These are phyloP conservation scores for Trissonchulus sp. DNA, from an alignment of 2,888 invertebrate genomes.

Conservation along the genomic window DNA sequence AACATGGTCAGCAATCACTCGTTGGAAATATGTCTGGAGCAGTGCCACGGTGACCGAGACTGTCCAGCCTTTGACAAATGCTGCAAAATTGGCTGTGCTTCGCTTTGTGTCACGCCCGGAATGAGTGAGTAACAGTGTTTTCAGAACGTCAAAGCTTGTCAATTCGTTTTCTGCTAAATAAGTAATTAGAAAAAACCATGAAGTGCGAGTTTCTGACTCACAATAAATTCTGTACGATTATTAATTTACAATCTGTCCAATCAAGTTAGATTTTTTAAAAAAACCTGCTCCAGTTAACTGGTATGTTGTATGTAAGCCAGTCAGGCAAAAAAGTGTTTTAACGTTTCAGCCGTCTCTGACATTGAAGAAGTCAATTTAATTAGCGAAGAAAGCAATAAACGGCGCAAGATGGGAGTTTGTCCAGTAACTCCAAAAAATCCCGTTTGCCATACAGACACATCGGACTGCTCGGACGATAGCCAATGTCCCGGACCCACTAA, in stretches of 20 bases:
- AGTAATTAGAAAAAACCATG: too few relatives aligned
- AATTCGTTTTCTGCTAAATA: too few relatives aligned
- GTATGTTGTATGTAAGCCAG: too few relatives aligned
- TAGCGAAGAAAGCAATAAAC: not conserved
- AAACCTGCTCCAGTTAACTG: too few relatives aligned
- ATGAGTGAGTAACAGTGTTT: not conserved
- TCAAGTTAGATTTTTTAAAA: too few relatives aligned
- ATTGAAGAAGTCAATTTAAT: not conserved
- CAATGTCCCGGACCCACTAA: conserved; percentile 39
- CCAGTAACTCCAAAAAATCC: not conserved
- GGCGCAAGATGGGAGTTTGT: not conserved
- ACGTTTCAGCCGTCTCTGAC: not conserved
- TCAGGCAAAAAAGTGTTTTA: too few relatives aligned
- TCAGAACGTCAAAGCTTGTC: too few relatives aligned
- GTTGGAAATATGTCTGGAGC: conserved; percentile 7
- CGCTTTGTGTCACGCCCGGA: conserved; percentile 8
- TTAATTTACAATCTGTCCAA: too few relatives aligned
- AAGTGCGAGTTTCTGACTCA: too few relatives aligned
- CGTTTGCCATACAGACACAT: not conserved
- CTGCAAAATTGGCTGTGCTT: conserved; percentile 1
- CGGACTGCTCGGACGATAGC: conserved; percentile 27
- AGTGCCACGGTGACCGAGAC: conserved; percentile 41
- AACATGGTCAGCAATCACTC: not conserved
- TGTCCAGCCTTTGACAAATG: conserved; percentile 35
- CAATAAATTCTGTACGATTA: too few relatives aligned